phyloP scores from a whole-genome alignment of 2,888 invertebrate genomes.

The Pegoplata infirma region DNA sequence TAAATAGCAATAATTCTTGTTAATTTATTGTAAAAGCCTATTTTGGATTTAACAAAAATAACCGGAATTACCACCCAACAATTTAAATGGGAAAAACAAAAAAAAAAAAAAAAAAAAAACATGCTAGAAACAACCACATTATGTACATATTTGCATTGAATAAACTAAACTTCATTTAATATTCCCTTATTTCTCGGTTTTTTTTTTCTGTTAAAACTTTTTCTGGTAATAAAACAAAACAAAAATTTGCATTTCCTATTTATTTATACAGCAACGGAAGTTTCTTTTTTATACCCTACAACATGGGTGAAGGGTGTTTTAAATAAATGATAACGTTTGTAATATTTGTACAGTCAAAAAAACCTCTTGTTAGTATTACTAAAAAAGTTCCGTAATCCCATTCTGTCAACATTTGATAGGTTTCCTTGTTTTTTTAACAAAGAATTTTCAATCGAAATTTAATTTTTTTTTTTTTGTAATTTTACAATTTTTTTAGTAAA shows the following conservation, averaged over 20 bases:
- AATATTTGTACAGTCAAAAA: too few species aligned
- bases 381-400: too few species aligned
- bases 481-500: too few species aligned
- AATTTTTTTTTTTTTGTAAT: too few species aligned
- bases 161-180: conserved; percentile 57
- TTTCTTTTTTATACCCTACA: conserved; percentile 52
- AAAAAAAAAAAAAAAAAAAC: background rate
- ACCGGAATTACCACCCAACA: conserved; percentile 1
- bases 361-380: too few species aligned
- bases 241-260: conserved; percentile 63
- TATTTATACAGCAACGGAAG: conserved; percentile 61
- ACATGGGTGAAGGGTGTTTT: too few species aligned
- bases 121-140: conserved; percentile 10
- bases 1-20: conserved; percentile 59
- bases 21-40: conserved; percentile 60
- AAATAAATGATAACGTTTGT: too few species aligned
- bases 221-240: conserved; percentile 58
- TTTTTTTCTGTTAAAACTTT: conserved; percentile 31
- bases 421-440: too few species aligned
- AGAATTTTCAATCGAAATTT: too few species aligned
- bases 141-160: conserved; percentile 45
- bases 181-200: conserved; percentile 49
- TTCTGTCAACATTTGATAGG: too few species aligned
- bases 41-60: conserved; percentile 20
- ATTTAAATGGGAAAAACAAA: conserved; percentile 21